Base-by-base conservation (phyloP, 2,888 invertebrate genomes). In the Platycheirus rosarum region DNA sequence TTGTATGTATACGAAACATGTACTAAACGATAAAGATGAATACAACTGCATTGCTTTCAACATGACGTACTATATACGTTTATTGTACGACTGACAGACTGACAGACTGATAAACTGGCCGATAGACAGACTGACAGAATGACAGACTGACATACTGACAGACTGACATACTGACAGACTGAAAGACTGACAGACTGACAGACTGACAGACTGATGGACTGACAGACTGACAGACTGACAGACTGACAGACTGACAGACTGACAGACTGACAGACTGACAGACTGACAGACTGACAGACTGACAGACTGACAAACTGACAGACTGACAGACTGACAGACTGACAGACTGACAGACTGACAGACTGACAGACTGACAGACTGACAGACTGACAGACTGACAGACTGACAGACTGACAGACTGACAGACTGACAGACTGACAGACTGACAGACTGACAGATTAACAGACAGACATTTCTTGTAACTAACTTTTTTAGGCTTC, bases 61-160 rank as follows among this genome's bases (percentile, higher is more conserved):
- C n/a, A n/a, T n/a, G n/a, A n/a, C n/a, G n/a, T n/a, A n/a, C n/a
- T n/a, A n/a, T n/a, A n/a, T n/a, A n/a, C n/a, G n/a, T n/a, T n/a
- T n/a, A n/a, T n/a, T n/a, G n/a, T n/a, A n/a, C n/a, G n/a, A n/a
- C n/a, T n/a, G 23, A 23, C 6, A 23, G 23, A 23, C 6, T 23
- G 23, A 23, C 23, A 37, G 37, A 37, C n/a, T 37, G 37, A 37
- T 37, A 37, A n/a, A 37, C n/a, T 37, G n/a, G n/a, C n/a, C 3
- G 16, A 46, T 46, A 16, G 18, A 46, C 18, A 46, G 16, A 46
- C 18, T 46, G 18, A 65, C 84, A 87, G 68, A 88, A 48, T 2
- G 86, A 60, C 20, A 49, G 49, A 65, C 49, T 18, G 51, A 65
- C 37, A 49, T 49, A 65, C 49, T 16, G 65, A 51, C 49, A 49